These are phyloP conservation scores for Cephalopachus bancanus DNA, from an alignment of 2,797 vertebrate genomes.

Conservation along the genomic window DNA sequence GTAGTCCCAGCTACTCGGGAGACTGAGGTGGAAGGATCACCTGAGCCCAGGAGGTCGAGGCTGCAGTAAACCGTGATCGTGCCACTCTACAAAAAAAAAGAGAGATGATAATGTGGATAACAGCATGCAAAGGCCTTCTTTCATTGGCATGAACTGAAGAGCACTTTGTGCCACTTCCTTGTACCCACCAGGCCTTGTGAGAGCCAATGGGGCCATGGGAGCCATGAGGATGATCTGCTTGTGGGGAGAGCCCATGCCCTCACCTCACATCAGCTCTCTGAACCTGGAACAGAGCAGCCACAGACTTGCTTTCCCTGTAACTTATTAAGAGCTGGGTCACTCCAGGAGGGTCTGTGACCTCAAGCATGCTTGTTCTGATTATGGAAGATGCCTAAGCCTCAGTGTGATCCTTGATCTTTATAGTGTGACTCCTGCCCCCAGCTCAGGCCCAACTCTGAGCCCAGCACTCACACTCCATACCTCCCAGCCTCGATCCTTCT, in stretches of 20 bases:
- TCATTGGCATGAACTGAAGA: accelerated
- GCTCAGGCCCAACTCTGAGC: background rate
- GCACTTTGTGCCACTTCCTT: background rate
- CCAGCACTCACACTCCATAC: accelerated
- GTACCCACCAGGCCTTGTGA: background rate
- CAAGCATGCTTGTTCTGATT: background rate
- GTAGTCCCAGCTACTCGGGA: too few species aligned
- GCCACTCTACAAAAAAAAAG: too few species aligned
- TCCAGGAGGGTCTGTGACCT: background rate
- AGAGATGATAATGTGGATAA: accelerated
- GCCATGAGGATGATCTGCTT: accelerated
- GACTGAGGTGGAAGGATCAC: too few species aligned
- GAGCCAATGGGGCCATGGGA: accelerated
- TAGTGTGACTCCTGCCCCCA: background rate
- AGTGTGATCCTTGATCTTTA: too few species aligned
- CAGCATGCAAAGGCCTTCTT: background rate
- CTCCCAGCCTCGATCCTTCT: background rate
- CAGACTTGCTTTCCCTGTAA: background rate
- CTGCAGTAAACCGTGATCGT: too few species aligned
- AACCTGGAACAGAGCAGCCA: background rate
- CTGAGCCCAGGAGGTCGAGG: too few species aligned
- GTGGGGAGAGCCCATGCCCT: accelerated
- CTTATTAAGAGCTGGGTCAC: accelerated
- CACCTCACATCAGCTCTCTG: background rate
- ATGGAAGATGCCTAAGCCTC: background rate